Base-by-base conservation (phyloP, 2,888 invertebrate genomes). In the Mythimna loreyi region DNA sequence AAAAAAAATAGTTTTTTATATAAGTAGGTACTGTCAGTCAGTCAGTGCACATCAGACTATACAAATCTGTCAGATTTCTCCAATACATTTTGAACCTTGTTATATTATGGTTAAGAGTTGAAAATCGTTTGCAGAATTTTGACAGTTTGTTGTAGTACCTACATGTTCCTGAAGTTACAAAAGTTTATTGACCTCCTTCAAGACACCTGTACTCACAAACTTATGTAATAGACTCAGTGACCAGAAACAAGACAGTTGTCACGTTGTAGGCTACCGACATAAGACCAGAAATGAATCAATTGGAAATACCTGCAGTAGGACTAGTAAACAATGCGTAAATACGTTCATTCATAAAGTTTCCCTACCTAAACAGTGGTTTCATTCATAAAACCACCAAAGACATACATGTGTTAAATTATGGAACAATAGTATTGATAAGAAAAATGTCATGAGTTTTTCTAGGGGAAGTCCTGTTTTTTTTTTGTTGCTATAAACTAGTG, bases 311-410 rank as follows among this genome's bases (percentile, higher is more conserved):
- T n/a, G n/a, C n/a, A n/a, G 2, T 36, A n/a, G 58, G 60, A 56
- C 59, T 65, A 43, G 50, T 61, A 59, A 65, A 65, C 57, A 61
- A 57, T 61, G 60, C 61, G 55, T 77, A 53, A 49, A 63, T 40
- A 28, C 19, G 33, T 76, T 71, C 76, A 76, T 76, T 75, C 76
- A 75, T 64, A 58, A 67, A 33, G 43, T 63, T 47, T n/a, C 8
- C 43, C 43, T 45, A 45, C 43, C 43, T 45, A n/a, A n/a, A 45
- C 8, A 8, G n/a, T 1, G 19, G 43, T 43, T 45, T 45, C 43
- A 45, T 45, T 45, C 43, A 45, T 45, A n/a, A 45, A 45, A 45
- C 2, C 6, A 6, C 6, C 40, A 16, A 6, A 45, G 19, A 7
- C 5, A 16, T 16, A 16, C 19, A 40, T 19, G 19, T 50, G 19